phyloP scores from a whole-genome alignment of 2,888 invertebrate species.

The Diabrotica balteata region DNA sequence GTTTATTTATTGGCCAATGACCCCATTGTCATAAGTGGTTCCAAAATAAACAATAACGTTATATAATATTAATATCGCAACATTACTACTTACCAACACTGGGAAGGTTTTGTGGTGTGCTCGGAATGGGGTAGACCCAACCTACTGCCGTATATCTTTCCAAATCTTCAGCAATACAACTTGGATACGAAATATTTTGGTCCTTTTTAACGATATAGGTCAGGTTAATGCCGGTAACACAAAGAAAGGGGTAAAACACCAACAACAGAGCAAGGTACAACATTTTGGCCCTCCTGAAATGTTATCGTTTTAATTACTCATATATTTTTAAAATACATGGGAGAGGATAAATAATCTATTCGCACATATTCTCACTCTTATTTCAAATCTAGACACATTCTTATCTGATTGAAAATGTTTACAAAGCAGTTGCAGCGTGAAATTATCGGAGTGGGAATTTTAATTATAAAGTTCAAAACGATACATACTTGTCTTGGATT shows the following conservation, averaged over 20 bases:
- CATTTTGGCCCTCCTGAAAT: conserved; percentile 41
- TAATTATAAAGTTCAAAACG: conserved; percentile 20
- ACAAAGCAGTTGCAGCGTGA: conserved; percentile 24
- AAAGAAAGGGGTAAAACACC: conserved; percentile 30
- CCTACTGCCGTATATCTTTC: conserved; percentile 52
- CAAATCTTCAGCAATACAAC: conserved; percentile 53
- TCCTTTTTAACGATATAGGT: conserved; percentile 51
- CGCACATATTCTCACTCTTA: conserved; percentile 1
- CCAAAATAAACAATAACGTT: not conserved
- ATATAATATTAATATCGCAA: not conserved
- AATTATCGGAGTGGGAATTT: conserved; percentile 9
- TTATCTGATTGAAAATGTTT: conserved; percentile 30
- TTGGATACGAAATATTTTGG: conserved; percentile 43
- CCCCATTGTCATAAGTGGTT: not conserved
- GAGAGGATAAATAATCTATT: too few species aligned
- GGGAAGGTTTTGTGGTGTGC: conserved; percentile 42
- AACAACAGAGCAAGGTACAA: conserved; percentile 39
- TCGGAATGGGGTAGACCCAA: conserved; percentile 54
- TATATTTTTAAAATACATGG: too few species aligned
- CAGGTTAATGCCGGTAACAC: conserved; percentile 44
- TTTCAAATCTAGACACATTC: conserved; percentile 5
- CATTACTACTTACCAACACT: conserved; percentile 47
- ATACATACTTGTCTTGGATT: conserved; percentile 42
- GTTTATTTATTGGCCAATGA: conserved; percentile 11
- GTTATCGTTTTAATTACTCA: conserved; percentile 1